These are phyloP conservation scores for Aphelocoma coerulescens DNA, from an alignment of 2,113 vertebrate species.

Conservation along the genomic window DNA sequence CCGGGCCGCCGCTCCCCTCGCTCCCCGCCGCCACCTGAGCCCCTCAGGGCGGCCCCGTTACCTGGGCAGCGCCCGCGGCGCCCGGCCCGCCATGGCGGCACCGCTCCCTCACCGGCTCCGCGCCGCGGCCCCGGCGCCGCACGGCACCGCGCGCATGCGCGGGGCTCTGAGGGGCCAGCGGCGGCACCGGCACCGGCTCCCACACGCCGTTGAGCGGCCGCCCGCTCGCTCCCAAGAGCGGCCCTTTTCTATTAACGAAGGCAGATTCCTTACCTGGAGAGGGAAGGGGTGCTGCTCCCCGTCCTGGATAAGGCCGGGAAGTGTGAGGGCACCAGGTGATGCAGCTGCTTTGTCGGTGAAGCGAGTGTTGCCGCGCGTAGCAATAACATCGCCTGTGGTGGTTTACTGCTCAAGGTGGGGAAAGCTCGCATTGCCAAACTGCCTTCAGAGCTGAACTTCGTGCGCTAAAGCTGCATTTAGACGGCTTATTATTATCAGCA, in stretches of 20 bases:
- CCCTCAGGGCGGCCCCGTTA: background rate
- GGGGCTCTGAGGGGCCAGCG: too few relatives aligned
- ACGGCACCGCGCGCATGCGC: background rate
- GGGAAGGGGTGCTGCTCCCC: background rate
- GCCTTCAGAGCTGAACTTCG: background rate
- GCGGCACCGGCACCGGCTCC: fast-evolving
- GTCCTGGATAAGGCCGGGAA: background rate
- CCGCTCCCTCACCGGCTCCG: background rate
- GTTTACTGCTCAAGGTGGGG: background rate
- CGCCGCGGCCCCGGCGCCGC: background rate
- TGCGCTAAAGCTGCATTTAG: too few relatives aligned
- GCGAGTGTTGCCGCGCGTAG: background rate
- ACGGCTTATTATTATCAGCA: background rate
- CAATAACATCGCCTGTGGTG: fast-evolving
- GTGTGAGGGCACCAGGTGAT: background rate
- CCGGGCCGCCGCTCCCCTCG: background rate
- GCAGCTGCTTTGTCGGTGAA: fast-evolving
- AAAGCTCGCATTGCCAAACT: fast-evolving
- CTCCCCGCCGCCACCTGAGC: background rate
- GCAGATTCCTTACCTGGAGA: background rate
- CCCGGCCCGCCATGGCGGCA: background rate
- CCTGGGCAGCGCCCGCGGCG: background rate
- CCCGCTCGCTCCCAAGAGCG: fast-evolving
- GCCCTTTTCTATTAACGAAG: fast-evolving
- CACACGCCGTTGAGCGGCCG: fast-evolving